Evolutionary conservation across 2,888 invertebrate species (phyloP).

Genomic region (Noctua janthe): DNA sequence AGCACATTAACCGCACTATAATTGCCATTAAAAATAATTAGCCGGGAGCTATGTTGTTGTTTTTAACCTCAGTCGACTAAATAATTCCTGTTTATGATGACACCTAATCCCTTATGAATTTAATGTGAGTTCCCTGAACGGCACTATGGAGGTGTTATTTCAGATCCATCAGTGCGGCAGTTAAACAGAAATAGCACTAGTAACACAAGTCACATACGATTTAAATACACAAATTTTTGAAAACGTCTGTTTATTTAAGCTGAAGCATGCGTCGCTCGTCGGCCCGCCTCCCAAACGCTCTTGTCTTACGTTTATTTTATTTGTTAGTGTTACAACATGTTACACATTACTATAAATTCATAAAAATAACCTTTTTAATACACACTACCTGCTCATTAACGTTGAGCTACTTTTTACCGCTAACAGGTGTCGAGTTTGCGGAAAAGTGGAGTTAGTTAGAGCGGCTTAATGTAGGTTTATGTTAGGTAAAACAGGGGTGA

Average conservation of each 20-base stretch:
- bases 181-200: conserved; percentile 87
- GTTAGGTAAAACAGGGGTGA: conserved; percentile 80
- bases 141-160: conserved; percentile 86
- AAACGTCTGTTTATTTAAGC: conserved; percentile 89
- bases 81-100: conserved; percentile 90
- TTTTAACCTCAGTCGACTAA: conserved; percentile 89
- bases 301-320: conserved; percentile 62
- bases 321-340: conserved; percentile 62
- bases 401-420: conserved; percentile 42
- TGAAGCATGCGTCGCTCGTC: conserved; percentile 81
- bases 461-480: conserved; percentile 59
- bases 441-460: conserved; percentile 54
- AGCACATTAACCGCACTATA: conserved; percentile 74
- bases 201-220: conserved; percentile 90
- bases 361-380: conserved; percentile 54
- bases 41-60: conserved; percentile 80
- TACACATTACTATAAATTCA: conserved; percentile 62
- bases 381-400: conserved; percentile 53
- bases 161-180: conserved; percentile 87
- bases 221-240: conserved; percentile 90
- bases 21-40: conserved; percentile 80
- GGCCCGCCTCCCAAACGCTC: conserved; percentile 52
- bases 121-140: conserved; percentile 86
- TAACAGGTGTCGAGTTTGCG: conserved; percentile 57
- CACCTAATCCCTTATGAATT: conserved; percentile 90